Base-by-base conservation (phyloP, 2,888 invertebrate genomes). In the Drepanosiphum platanoidis region DNA sequence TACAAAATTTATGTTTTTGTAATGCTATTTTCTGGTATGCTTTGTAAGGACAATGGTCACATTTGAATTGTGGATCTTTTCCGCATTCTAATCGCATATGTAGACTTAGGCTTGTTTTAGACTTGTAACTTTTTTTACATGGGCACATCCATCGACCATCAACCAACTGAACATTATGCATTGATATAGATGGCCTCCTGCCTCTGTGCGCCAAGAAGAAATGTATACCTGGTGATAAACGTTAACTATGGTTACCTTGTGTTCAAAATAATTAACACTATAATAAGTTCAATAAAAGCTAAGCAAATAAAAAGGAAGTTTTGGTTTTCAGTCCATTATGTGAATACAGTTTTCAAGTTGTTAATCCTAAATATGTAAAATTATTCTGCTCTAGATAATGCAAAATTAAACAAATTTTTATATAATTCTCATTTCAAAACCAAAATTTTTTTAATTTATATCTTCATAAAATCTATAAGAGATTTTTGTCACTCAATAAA, bases 21-120 rank as follows among this genome's bases (percentile, higher is more conserved):
- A 90, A 75, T 13, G 83, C 83, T 66, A 88, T 87, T 89, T 89
- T 87, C 86, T 89, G 88, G 78, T 89, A 89, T 58, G 89, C 88
- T 77, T 89, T 89, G 88, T 89, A 89, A 68, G 88, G 86, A 84
- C 89, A 89, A 39, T 87, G 87, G 9, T 88, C 88, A 79, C 89
- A 89, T 22, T 86, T 86, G 86, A 89, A 89, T 86, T 88, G 88
- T 9, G 89, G 89, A 75, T 88, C 88, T 80, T 88, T 88, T 8
- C 89, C 89, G 86, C 89, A 89, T 81, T 89, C 89, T 77, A 88
- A 87, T 66, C 87, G 87, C 82, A 86, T 84, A 86, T 89, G 89
- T 22, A 87, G 82, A 61, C 87, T 87, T 36, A 89, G 82, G 42
- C 87, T 87, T 15, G 79, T 86, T n/a, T 86, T 86, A 83, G 86